Evolutionary conservation across 1,140 invertebrate species (phyloP), one percentile per base, ranked within the genome.

Genomic region (Nomia melanderi): DNA sequence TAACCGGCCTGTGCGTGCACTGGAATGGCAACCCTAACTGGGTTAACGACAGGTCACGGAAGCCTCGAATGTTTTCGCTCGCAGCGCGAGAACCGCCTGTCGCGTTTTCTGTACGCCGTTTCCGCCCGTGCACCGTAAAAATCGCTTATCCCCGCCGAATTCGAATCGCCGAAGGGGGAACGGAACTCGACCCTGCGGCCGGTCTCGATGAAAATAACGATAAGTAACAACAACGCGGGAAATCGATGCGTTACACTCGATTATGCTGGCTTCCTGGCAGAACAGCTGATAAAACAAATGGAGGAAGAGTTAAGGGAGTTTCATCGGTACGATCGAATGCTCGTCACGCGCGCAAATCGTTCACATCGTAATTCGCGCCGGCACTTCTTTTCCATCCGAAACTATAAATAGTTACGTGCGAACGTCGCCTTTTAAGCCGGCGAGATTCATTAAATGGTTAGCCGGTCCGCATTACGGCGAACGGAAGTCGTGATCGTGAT

Each of bases 11-110:
- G 64, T 71, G 64, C 65, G 56, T 64, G 47, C 29, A 36, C 50
- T 75, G 72, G 72, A 75, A 79, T 39, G 59, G 41, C 44, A 60
- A 59, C 67, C 33, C 78, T 81, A 83, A 81, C 73, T 83, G 59
- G 81, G 78, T 81, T 78, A 83, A 83, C 74, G 78, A 81, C 73
- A 67, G 56, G 69, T 83, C 77, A 59, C 41, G 57, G 78, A 81
- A 83, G 65, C 78, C 78, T 74, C 78, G 57, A 41, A 70, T 25
- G 74, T 81, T 83, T 80, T 57, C 70, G 39, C 62, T 56, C 57
- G 60, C 29, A 63, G 14, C 41, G 1, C n/a, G 31, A 29, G 41
- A 47, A 53, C 33, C 50, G 50, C 31, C 39, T 33, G 7, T 39
- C 47, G 59, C 9, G n/a, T 50, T 50, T 50, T 47, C n/a, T n/a